phyloP scores from a whole-genome alignment of 2,113 vertebrate species.

The Atlantisia rogersi region DNA sequence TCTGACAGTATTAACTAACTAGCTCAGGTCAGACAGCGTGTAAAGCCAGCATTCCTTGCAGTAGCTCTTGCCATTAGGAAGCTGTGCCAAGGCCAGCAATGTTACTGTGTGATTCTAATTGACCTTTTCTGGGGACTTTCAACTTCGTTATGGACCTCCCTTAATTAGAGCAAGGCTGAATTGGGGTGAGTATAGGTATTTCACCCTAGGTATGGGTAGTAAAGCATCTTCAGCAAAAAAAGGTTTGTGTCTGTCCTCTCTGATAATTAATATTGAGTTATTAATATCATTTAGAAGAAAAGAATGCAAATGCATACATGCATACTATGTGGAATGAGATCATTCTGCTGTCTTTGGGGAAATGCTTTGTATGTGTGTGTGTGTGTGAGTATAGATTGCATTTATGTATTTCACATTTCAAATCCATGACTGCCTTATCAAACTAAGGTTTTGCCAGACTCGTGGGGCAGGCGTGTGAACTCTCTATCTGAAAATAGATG shows the following conservation, averaged over 20 bases:
- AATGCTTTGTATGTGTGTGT: not conserved
- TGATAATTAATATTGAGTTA: not conserved
- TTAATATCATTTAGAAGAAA: conserved; percentile 1
- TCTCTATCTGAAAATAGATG: not conserved
- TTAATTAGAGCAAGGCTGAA: not conserved
- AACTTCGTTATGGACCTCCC: not conserved
- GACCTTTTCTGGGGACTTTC: not conserved
- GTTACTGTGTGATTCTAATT: not conserved
- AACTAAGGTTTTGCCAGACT: not conserved
- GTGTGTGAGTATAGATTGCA: not conserved
- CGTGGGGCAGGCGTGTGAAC: not conserved
- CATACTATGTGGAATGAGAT: not conserved
- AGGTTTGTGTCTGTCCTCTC: not conserved
- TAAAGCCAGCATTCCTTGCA: not conserved
- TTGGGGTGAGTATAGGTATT: not conserved
- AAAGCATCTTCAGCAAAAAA: not conserved
- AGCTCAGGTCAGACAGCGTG: not conserved
- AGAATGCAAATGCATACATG: not conserved
- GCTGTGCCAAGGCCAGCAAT: not conserved
- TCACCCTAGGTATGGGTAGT: not conserved
- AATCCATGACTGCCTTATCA: not conserved
- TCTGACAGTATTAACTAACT: not conserved
- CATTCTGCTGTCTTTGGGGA: not conserved
- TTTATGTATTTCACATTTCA: not conserved
- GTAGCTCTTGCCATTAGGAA: not conserved